Conservation (phyloP, 2,113 vertebrate species). For the Hiodon tergisus region DNA sequence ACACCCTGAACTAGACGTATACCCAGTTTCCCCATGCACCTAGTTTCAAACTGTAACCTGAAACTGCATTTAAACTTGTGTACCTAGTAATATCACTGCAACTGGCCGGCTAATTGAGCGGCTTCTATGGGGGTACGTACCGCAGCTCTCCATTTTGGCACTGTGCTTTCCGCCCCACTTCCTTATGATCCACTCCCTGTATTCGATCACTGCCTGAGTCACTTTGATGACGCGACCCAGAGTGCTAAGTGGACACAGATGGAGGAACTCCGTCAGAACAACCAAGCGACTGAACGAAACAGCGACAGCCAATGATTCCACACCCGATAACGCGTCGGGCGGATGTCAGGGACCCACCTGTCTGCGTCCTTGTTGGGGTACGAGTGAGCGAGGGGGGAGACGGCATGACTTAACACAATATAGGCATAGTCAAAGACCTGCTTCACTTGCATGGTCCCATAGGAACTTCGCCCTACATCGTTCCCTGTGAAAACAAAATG, state of each 20-base stretch:
- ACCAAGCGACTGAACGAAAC: too few relatives aligned
- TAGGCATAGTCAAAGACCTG: slow-evolving; percentile 81
- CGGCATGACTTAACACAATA: slow-evolving; percentile 73
- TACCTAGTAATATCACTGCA: too few relatives aligned
- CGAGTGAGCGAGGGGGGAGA: slow-evolving; percentile 72
- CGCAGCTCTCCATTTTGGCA: slow-evolving; percentile 13
- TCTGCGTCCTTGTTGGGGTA: slow-evolving; percentile 77
- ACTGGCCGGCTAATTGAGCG: too few relatives aligned
- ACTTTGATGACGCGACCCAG: slow-evolving; percentile 89
- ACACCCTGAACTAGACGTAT: too few relatives aligned
- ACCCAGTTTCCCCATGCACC: too few relatives aligned
- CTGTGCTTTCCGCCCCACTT: background rate
- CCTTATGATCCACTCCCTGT: slow-evolving; percentile 81
- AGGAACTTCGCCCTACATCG: slow-evolving; percentile 77
- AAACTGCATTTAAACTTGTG: too few relatives aligned
- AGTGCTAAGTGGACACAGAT: slow-evolving; percentile 59
- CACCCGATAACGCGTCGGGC: too few relatives aligned
- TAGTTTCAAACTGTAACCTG: too few relatives aligned
- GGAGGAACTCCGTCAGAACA: background rate
- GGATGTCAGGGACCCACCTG: slow-evolving; percentile 55
- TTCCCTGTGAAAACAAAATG: slow-evolving; percentile 56
- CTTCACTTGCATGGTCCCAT: slow-evolving; percentile 81
- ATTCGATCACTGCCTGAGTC: slow-evolving; percentile 80
- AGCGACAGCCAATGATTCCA: too few relatives aligned
- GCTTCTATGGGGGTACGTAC: background rate